These are phyloP conservation scores for Drosophila mojavensis DNA, from an alignment of 1,140 invertebrate species.

Conservation along the genomic window DNA sequence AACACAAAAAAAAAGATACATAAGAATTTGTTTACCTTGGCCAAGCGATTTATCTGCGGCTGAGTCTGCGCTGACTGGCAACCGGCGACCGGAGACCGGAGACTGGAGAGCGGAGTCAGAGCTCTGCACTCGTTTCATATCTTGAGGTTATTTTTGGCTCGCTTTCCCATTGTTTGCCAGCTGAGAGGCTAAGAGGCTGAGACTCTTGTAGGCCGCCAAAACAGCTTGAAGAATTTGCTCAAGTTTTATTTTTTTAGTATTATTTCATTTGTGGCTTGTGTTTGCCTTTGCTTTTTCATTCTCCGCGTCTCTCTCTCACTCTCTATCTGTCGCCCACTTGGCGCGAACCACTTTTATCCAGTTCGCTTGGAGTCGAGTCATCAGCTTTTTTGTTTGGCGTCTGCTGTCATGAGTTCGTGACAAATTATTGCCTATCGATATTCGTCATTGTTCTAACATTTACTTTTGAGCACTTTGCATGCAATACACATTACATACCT, in stretches of 20 bases:
- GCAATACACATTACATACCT: not conserved
- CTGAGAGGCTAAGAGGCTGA: not conserved
- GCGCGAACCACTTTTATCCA: constrained; percentile 26
- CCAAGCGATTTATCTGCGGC: constrained; percentile 43
- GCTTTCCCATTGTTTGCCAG: constrained; percentile 47
- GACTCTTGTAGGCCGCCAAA: constrained; percentile 44
- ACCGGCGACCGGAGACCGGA: not conserved
- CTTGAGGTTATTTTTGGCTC: constrained; percentile 44
- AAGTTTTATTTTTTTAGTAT: constrained; percentile 35
- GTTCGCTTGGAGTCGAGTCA: constrained; percentile 1
- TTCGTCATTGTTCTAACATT: constrained; percentile 47
- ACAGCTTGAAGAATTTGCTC: constrained; percentile 42
- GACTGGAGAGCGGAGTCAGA: constrained; percentile 2
- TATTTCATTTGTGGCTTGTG: constrained; percentile 4
- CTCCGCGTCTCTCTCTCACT: not conserved
- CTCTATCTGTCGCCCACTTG: constrained; percentile 39
- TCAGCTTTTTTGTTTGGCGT: constrained; percentile 29
- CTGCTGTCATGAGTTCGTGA: constrained; percentile 51
- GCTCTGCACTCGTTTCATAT: constrained; percentile 24
- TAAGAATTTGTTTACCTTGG: constrained; percentile 46
- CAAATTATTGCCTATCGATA: constrained; percentile 58
- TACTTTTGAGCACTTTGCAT: constrained; percentile 17
- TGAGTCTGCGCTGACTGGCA: constrained; percentile 5
- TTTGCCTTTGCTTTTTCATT: not conserved
- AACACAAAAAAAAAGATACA: not conserved